These are phyloP conservation scores for Acleris holmiana DNA, from an alignment of 2,888 invertebrate genomes.

Conservation along the genomic window DNA sequence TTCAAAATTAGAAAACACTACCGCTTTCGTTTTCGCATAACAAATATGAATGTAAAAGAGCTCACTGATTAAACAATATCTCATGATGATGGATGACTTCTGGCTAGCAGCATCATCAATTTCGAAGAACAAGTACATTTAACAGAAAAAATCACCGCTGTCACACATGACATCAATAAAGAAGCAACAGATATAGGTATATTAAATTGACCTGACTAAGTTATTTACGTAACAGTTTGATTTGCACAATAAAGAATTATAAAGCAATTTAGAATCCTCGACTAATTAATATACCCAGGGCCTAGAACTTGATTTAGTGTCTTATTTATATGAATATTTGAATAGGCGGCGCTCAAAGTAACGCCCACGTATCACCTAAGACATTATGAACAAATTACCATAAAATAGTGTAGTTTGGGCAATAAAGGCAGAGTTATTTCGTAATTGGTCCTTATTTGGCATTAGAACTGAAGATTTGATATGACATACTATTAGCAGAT, in stretches of 20 bases:
- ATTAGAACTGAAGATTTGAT: not conserved
- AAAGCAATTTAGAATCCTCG: not conserved
- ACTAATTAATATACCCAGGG: not conserved
- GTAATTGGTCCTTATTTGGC: not conserved
- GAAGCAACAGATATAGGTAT: conserved; percentile 1
- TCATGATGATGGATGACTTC: not conserved
- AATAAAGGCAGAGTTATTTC: conserved; percentile 2
- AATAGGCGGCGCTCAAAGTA: not conserved
- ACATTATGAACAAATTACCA: conserved; percentile 1
- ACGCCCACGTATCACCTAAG: conserved; percentile 1
- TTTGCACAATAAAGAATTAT: conserved; percentile 6
- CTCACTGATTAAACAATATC: not conserved
- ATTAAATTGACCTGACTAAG: not conserved
- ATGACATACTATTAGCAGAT: too few relatives aligned
- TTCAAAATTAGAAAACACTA: not conserved
- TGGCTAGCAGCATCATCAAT: not conserved
- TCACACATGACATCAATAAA: not conserved
- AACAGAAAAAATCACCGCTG: not conserved
- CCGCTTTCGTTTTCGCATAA: not conserved
- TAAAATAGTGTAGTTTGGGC: not conserved
- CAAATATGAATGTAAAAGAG: not conserved
- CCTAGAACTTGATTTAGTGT: too few relatives aligned
- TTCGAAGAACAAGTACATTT: not conserved
- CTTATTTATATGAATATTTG: too few relatives aligned
- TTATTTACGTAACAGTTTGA: not conserved